Percentiles rank a stretch among this genome's conserved stretches.
These are phyloP conservation scores for Platysternon megacephalum DNA, from an alignment of 2,113 vertebrate species.

Conservation along the genomic window DNA sequence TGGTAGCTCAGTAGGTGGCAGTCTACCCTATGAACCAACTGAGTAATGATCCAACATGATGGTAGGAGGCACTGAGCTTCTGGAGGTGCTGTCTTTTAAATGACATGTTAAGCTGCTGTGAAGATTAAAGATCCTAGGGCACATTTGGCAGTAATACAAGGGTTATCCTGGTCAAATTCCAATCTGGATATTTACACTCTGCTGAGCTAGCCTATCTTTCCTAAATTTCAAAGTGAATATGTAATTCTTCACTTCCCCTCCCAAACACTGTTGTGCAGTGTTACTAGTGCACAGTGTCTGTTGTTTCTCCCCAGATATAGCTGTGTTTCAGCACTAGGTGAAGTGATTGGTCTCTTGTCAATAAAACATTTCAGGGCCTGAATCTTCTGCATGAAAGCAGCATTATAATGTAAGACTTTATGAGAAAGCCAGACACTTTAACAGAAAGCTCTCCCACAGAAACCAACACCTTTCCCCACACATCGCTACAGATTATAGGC, in stretches of 20 bases:
- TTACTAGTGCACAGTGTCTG: fast-evolving
- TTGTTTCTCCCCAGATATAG: background rate
- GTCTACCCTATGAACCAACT: background rate
- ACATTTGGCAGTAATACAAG: background rate
- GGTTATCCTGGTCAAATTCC: background rate
- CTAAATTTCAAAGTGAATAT: background rate
- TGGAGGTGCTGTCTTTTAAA: background rate
- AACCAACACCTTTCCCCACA: background rate
- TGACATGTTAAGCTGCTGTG: background rate
- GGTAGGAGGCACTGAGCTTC: background rate
- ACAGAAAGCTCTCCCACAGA: background rate
- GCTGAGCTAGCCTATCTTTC: background rate
- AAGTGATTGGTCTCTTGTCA: background rate
- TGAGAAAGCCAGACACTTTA: background rate
- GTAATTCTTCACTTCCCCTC: background rate
- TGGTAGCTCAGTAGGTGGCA: background rate
- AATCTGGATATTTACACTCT: background rate
- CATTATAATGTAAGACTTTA: background rate
- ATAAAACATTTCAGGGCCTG: background rate
- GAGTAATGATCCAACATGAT: background rate
- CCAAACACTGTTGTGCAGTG: background rate
- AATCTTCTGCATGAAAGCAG: background rate
- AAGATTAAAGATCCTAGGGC: background rate
- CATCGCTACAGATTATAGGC: background rate
- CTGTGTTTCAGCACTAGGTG: background rate